These are phyloP conservation scores for Ursus arctos DNA, from an alignment of 2,113 vertebrate genomes.

Conservation along the genomic window DNA sequence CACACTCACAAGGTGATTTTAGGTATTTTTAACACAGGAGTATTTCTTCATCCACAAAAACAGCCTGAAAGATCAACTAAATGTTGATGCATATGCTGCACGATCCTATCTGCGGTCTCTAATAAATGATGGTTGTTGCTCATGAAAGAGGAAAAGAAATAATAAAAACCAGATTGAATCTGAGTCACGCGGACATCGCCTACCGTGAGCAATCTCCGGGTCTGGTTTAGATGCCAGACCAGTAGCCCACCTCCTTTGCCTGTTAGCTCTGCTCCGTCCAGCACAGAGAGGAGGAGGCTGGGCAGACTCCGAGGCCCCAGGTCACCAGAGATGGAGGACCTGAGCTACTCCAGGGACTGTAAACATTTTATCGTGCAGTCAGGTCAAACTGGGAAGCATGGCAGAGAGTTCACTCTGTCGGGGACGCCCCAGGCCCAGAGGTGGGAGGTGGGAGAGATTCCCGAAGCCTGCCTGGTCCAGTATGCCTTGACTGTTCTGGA, in stretches of 20 bases:
- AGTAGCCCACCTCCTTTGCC: not conserved
- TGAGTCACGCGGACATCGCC: not conserved
- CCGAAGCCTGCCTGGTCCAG: not conserved
- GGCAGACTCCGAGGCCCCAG: not conserved
- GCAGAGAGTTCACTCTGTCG: not conserved
- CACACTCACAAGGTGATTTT: not conserved
- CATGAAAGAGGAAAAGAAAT: not conserved
- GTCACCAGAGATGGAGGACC: not conserved
- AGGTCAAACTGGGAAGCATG: not conserved
- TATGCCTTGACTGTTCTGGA: not conserved
- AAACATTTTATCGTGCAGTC: not conserved
- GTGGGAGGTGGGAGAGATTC: not conserved
- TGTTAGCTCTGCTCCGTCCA: too few species aligned
- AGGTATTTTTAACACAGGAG: not conserved
- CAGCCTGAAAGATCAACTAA: not conserved
- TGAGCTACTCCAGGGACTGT: not conserved
- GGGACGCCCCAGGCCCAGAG: not conserved
- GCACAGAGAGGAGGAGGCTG: not conserved
- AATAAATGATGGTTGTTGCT: not conserved
- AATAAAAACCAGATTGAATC: not conserved
- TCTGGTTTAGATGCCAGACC: not conserved
- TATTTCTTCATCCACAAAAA: constrained; percentile 5
- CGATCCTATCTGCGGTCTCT: not conserved
- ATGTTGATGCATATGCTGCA: not conserved
- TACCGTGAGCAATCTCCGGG: not conserved